Conservation (phyloP, 2,888 invertebrate genomes). For the Dioctria linearis region DNA sequence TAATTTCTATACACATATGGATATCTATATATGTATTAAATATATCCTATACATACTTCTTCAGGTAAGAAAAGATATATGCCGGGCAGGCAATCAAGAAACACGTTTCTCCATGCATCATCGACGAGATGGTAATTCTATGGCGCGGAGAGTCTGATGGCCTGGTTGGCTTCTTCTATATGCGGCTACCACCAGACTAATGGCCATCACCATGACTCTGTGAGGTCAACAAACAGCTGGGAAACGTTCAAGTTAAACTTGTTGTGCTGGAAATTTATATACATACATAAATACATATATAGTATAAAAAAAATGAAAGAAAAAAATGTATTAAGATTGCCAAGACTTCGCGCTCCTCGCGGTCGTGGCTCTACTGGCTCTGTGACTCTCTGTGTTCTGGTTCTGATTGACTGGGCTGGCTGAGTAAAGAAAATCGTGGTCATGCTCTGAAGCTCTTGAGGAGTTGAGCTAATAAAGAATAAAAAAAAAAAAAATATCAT, state of each 20-base stretch:
- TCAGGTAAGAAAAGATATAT: constrained; percentile 26
- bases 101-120: constrained; percentile 54
- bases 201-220: constrained; percentile 70
- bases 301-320: background rate
- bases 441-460: constrained; percentile 25
- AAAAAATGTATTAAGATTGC: constrained; percentile 21
- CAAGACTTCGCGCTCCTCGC: constrained; percentile 4
- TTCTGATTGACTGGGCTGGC: constrained; percentile 43
- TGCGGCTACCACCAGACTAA: constrained; percentile 66
- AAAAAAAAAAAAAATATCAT: background rate
- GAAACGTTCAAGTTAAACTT: constrained; percentile 56
- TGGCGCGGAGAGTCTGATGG: constrained; percentile 42
- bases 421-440: constrained; percentile 38
- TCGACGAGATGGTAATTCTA: constrained; percentile 50
- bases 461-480: background rate
- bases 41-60: background rate
- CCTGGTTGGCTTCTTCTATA: constrained; percentile 29
- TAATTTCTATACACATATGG: background rate
- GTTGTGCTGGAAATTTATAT: constrained; percentile 44
- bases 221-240: constrained; percentile 72
- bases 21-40: no score
- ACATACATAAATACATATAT: constrained; percentile 7
- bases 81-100: constrained; percentile 45
- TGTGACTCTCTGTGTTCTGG: constrained; percentile 44
- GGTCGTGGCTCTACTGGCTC: background rate